A percentile compares a stretch with the other conserved stretches of the same genome.
These are phyloP conservation scores for Lithobates sylvaticus DNA, from an alignment of 2,797 vertebrate genomes.

Conservation along the genomic window DNA sequence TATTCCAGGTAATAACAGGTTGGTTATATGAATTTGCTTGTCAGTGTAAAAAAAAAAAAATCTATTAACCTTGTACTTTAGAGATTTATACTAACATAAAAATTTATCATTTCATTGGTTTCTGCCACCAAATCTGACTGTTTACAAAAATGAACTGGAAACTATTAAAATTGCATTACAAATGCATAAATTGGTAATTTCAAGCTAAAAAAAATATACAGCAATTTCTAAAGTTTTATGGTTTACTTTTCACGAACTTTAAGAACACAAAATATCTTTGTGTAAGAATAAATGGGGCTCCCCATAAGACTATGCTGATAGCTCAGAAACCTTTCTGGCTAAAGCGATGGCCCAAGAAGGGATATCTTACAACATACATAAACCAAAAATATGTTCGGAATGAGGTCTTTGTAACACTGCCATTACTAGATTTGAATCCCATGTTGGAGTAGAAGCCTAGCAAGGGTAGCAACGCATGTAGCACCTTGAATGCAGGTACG, in stretches of 20 bases:
- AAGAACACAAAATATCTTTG: background rate
- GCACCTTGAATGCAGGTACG: too few relatives aligned
- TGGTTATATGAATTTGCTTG: constrained; percentile 4
- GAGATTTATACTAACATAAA: constrained; percentile 5
- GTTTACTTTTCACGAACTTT: background rate
- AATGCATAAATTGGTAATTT: background rate
- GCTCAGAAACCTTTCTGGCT: too few relatives aligned
- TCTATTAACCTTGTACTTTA: constrained; percentile 20
- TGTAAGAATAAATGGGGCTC: too few relatives aligned
- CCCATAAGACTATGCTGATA: too few relatives aligned
- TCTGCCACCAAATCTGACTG: background rate
- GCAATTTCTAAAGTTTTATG: background rate
- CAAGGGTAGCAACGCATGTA: too few relatives aligned
- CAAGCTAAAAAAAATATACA: background rate
- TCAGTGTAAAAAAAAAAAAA: background rate
- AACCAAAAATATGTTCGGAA: too few relatives aligned
- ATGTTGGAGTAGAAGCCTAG: too few relatives aligned
- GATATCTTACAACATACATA: too few relatives aligned
- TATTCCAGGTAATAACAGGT: constrained; percentile 22
- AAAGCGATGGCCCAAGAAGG: too few relatives aligned
- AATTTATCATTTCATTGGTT: background rate
- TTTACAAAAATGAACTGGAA: constrained; percentile 8
- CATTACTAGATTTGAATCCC: too few relatives aligned
- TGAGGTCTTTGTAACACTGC: too few relatives aligned
- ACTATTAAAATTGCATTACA: constrained; percentile 1